phyloP scores from a whole-genome alignment of 2,888 invertebrate species.

The Plebejus argus region DNA sequence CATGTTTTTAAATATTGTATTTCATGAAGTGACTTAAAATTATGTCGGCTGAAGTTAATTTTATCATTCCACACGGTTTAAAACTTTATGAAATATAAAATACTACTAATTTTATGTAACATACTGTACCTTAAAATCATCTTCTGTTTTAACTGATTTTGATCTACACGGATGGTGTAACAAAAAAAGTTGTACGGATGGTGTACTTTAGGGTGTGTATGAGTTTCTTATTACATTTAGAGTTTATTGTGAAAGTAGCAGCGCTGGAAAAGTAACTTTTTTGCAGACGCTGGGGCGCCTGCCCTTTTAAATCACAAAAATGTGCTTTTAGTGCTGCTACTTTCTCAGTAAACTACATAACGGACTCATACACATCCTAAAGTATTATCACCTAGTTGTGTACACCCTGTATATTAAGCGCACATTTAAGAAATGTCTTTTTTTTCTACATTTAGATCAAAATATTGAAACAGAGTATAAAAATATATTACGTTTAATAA shows the following conservation, averaged over 20 bases:
- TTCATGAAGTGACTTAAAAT: neutral
- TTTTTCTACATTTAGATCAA: neutral
- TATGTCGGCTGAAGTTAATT: neutral
- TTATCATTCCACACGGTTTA: neutral
- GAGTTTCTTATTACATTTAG: no score
- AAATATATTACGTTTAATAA: neutral
- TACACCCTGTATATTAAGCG: neutral
- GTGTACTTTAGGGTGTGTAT: no score
- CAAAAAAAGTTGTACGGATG: no score
- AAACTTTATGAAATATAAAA: neutral
- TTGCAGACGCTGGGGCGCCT: no score
- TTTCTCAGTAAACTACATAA: no score
- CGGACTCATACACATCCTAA: no score
- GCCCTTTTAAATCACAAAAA: no score
- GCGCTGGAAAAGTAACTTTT: no score
- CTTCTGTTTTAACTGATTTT: neutral
- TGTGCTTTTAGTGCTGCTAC: no score
- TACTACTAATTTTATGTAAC: neutral
- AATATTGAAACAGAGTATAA: neutral
- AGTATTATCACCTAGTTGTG: no score
- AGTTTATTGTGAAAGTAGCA: no score
- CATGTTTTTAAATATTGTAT: neutral
- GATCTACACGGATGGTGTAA: no score
- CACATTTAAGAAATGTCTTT: neutral
- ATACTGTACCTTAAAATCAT: neutral